Evolutionary conservation across 30 jellyfish, hydroid and myxozoan species (phyloP).

Genomic region (Turritopsis dohrnii): DNA sequence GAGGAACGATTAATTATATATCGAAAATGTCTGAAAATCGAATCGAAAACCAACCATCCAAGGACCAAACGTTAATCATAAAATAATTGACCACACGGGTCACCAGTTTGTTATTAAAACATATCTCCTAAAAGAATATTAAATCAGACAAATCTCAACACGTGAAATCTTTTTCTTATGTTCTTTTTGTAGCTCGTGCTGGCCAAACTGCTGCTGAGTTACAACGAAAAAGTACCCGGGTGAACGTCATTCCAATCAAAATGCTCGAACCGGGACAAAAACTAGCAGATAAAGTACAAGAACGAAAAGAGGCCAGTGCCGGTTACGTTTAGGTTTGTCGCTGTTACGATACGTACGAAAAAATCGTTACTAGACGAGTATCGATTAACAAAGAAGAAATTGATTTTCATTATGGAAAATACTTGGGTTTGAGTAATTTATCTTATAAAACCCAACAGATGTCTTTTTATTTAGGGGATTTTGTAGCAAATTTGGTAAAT

Average conservation of each 20-base stretch:
- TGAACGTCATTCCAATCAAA: conserved; percentile 65
- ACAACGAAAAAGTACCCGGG: conserved; percentile 79
- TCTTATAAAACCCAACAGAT: background rate
- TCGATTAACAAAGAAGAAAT: no score
- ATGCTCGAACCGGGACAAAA: conserved; percentile 77
- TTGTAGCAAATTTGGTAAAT: background rate
- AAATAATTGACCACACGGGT: no score
- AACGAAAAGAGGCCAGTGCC: background rate
- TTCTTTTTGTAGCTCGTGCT: conserved; percentile 1
- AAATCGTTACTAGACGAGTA: background rate
- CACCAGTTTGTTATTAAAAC: no score
- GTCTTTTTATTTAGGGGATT: background rate
- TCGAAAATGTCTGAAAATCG: no score
- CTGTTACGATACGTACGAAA: background rate
- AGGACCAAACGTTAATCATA: no score
- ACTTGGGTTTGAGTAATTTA: no score
- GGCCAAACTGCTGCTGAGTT: conserved; percentile 55
- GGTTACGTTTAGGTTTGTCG: background rate
- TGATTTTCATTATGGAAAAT: background rate
- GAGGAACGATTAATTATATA: no score
- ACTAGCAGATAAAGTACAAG: conserved; percentile 46
- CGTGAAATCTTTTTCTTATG: no score
- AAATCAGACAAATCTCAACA: no score
- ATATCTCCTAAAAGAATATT: no score
- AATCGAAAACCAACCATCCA: no score